phyloP scores from a whole-genome alignment of 2,113 vertebrate species.

The Suncus etruscus region DNA sequence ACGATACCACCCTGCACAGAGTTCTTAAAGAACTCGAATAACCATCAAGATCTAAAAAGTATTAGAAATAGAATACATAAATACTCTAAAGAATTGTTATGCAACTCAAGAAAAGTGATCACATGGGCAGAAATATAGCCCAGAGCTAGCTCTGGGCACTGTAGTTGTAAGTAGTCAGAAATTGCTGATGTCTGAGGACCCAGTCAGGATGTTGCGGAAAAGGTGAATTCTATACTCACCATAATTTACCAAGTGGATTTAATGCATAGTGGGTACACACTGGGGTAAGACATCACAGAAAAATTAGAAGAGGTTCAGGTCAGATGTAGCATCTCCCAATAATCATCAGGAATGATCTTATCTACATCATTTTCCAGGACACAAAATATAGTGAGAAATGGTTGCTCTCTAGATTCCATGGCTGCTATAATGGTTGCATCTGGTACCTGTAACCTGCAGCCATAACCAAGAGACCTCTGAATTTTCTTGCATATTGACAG shows the following conservation, averaged over 20 bases:
- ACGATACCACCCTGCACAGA: not conserved
- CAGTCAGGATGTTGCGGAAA: not conserved
- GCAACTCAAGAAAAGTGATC: not conserved
- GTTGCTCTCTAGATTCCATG: constrained; percentile 39
- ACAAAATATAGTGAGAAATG: constrained; percentile 31
- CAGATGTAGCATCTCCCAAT: not conserved
- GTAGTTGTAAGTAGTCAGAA: not conserved
- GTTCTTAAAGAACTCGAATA: not conserved
- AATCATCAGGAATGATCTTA: not conserved
- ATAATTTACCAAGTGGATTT: not conserved
- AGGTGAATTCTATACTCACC: not conserved
- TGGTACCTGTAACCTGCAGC: constrained; percentile 31
- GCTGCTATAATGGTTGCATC: constrained; percentile 36
- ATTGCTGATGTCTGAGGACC: not conserved
- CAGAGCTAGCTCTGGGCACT: not conserved
- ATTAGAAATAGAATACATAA: not conserved
- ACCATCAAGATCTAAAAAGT: not conserved
- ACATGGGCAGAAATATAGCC: not conserved
- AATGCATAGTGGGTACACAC: not conserved
- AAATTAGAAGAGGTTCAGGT: not conserved
- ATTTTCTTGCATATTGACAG: not conserved
- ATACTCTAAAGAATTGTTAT: not conserved
- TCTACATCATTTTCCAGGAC: not conserved
- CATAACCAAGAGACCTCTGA: constrained; percentile 40
- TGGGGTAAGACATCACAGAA: not conserved